Evolutionary conservation across 2,888 invertebrate genomes (phyloP), one percentile per base, ranked within the genome.

Genomic region (Frankliniella fusca): DNA sequence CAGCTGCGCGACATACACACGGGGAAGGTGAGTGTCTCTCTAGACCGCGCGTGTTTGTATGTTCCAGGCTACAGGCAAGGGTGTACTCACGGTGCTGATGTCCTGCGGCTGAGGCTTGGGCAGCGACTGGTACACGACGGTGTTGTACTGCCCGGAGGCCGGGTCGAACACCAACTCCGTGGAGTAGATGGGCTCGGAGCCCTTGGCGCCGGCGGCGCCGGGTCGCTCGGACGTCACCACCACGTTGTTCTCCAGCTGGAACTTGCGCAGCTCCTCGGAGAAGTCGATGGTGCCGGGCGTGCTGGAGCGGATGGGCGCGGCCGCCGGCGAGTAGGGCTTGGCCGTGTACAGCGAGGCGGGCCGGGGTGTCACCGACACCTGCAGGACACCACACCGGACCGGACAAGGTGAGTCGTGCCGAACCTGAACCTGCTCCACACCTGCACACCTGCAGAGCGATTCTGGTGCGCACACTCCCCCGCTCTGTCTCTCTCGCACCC

Each of bases 141-240:
- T 94, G 86, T 94, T 93, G 90, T 95, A 95, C 86, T 93, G 92
- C 81, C 94, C 94, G 85, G 93, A 92, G 54, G 91, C 87, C 28
- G 94, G 94, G 87, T 95, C 94, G 87, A 91, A 95, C 0, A 94
- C 91, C 50, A 95, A 89, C 86, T 94, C 94, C 38, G 94, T 94
- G 81, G 94, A 93, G 88, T 94, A 95, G 82, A 94, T 90, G 83
- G 94, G 93, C 85, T 92, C 91, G 82, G 90, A 90, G 54, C 90
- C 90, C 48, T 85, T 83, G 81, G 84, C 83, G 82, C 81, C 81
- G 82, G 83, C 80, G 65, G 81, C 11, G 81, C 80, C 80, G 83
- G 83, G 82, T 82, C 81, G 85, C 84, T 85, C 80, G 81, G 85
- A 81, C 88, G 88, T 70, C 84, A 90, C 89, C 84, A 88, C 90